Conservation (phyloP, 2,113 vertebrate species). For the Delphinus delphis region DNA sequence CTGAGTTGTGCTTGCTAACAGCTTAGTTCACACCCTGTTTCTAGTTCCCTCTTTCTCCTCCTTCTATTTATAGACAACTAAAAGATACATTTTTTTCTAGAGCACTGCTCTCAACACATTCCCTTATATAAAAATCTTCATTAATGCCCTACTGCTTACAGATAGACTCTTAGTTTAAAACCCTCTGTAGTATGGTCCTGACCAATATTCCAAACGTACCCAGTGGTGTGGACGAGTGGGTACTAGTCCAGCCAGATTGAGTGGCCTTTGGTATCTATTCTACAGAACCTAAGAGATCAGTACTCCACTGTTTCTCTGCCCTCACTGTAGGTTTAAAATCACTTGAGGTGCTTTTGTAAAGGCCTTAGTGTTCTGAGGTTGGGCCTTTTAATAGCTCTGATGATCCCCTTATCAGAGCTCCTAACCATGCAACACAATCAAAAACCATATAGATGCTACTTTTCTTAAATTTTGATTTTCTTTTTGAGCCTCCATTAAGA, state of each 20-base stretch:
- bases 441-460: background rate
- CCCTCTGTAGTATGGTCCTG: background rate
- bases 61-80: background rate
- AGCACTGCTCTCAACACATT: background rate
- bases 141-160: background rate
- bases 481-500: background rate
- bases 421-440: background rate
- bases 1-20: background rate
- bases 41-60: background rate
- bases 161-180: background rate
- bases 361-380: background rate
- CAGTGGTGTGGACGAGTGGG: background rate
- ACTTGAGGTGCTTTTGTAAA: background rate
- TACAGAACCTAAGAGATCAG: background rate
- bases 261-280: background rate
- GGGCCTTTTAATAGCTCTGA: background rate
- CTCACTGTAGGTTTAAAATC: background rate
- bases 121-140: background rate
- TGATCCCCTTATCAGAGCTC: background rate
- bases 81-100: background rate
- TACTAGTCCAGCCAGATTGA: background rate
- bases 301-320: background rate
- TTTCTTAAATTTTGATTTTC: background rate
- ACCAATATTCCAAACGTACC: background rate
- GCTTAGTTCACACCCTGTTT: background rate